Conservation (phyloP, 2,113 vertebrate species). For the Daboia siamensis region DNA sequence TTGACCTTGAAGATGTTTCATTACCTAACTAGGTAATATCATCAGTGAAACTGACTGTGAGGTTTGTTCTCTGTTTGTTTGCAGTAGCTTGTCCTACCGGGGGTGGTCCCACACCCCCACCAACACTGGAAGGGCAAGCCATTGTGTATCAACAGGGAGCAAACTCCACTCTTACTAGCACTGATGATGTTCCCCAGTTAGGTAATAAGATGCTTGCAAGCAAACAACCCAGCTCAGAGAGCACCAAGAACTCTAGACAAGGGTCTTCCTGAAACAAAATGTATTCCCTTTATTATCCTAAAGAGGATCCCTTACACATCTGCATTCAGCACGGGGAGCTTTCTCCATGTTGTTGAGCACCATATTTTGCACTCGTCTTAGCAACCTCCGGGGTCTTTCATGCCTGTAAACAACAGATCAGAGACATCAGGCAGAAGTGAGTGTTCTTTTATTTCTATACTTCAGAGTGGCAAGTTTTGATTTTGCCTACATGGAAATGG, state of each 20-base stretch:
- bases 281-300: neutral
- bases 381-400: conserved; percentile 12
- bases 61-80: no score
- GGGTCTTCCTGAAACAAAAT: neutral
- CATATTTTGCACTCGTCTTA: conserved; percentile 17
- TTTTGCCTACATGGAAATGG: neutral
- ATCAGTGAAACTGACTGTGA: neutral
- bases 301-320: neutral
- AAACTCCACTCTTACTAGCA: no score
- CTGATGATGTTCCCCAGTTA: no score
- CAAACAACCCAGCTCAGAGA: no score
- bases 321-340: conserved; percentile 4
- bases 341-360: conserved; percentile 1
- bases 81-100: no score
- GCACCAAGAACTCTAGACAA: neutral
- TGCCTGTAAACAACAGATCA: conserved; percentile 20
- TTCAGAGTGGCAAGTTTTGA: neutral
- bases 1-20: no score
- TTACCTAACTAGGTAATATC: no score
- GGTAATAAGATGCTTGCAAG: no score
- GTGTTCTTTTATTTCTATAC: neutral
- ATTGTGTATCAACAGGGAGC: no score
- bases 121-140: no score
- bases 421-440: neutral
- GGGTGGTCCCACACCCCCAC: no score